A percentile compares a stretch with the other conserved stretches of the same genome.
These are phyloP conservation scores for Drosophila monieri DNA, from an alignment of 2,888 invertebrate species.

Conservation along the genomic window DNA sequence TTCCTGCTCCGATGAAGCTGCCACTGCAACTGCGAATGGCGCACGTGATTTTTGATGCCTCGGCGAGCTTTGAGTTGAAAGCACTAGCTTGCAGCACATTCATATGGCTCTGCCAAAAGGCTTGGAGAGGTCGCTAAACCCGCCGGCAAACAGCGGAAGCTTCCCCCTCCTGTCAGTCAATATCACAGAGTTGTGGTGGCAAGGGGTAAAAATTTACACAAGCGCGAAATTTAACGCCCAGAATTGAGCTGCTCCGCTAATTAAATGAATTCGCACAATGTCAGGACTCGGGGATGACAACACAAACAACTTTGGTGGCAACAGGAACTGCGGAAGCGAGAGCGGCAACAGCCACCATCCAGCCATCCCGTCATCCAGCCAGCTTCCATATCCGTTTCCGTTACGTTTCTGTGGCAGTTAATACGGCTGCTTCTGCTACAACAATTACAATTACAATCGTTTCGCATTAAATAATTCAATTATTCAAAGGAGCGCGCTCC, in stretches of 20 bases:
- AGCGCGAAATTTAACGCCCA: constrained; percentile 54
- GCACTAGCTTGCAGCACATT: constrained; percentile 21
- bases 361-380: constrained; percentile 13
- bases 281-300: constrained; percentile 40
- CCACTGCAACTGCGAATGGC: constrained; percentile 37
- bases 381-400: constrained; percentile 74
- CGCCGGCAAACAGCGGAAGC: constrained; percentile 3
- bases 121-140: constrained; percentile 19
- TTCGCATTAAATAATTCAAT: constrained; percentile 75
- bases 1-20: constrained; percentile 33
- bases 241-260: constrained; percentile 55
- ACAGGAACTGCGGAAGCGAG: constrained; percentile 21
- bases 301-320: constrained; percentile 32
- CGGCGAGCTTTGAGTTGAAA: constrained; percentile 49
- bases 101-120: constrained; percentile 9
- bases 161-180: constrained; percentile 16
- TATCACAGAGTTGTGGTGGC: constrained; percentile 4
- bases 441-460: constrained; percentile 67
- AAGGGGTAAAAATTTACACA: constrained; percentile 33
- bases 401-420: constrained; percentile 40
- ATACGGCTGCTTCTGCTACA: constrained; percentile 24
- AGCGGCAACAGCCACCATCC: constrained; percentile 19
- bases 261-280: constrained; percentile 64
- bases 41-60: constrained; percentile 60
- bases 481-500: constrained; percentile 65